Conservation (phyloP, 2,888 invertebrate species). For the Spialia ferax region DNA sequence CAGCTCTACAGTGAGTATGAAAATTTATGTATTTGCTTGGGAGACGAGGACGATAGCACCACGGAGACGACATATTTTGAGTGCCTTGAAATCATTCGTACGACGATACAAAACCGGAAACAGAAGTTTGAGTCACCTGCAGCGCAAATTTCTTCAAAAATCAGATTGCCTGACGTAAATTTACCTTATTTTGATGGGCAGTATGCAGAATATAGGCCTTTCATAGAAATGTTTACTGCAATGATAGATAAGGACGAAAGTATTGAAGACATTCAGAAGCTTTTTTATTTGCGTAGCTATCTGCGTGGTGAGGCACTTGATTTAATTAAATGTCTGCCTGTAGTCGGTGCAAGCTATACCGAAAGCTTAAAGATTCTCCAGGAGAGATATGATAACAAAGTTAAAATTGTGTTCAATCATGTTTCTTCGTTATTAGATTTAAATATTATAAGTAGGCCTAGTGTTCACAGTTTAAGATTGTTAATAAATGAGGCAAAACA, state of each 20-base stretch:
- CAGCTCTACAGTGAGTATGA: not conserved
- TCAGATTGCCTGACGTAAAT: not conserved
- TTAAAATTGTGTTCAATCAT: not conserved
- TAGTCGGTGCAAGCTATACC: not conserved
- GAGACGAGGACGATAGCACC: no score
- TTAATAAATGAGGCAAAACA: conserved; percentile 4
- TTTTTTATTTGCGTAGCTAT: not conserved
- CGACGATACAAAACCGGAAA: no score
- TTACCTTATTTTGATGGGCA: not conserved
- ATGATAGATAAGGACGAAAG: not conserved
- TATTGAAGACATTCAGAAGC: not conserved
- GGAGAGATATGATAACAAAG: not conserved
- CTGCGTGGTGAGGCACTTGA: not conserved
- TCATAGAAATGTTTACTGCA: not conserved
- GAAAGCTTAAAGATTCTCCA: not conserved
- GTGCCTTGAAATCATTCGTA: no score
- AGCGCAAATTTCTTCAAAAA: no score
- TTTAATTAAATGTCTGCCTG: not conserved
- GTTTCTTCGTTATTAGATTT: not conserved
- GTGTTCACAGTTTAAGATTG: not conserved
- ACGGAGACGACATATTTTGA: no score
- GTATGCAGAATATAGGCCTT: not conserved
- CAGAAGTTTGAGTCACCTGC: no score
- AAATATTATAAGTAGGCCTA: not conserved
- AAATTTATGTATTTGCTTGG: not conserved